Evolutionary conservation across 1,140 invertebrate species (phyloP), one percentile per base, ranked within the genome.

Genomic region (Patella vulgata): DNA sequence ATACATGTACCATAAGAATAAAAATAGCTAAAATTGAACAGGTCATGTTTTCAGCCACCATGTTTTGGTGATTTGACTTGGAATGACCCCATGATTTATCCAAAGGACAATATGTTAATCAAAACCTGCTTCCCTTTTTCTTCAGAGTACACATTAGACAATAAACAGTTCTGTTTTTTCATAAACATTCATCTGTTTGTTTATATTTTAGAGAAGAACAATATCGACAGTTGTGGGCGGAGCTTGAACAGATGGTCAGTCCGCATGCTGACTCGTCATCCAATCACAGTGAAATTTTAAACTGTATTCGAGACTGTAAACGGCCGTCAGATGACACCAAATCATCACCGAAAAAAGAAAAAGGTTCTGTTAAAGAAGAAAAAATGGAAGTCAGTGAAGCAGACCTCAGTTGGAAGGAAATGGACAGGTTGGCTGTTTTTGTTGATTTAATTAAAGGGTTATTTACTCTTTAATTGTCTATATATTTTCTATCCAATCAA

Each of bases 161-260:
- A n/a, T n/a, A n/a, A n/a, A n/a, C n/a, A n/a, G n/a, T n/a, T n/a
- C n/a, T n/a, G n/a, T n/a, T n/a, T n/a, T n/a, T n/a, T n/a, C n/a
- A n/a, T 36, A 14, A 36, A 31, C n/a, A 8, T 40, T 54, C 12
- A 12, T 4, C n/a, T 60, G 39, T 46, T n/a, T 64, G 8, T 62
- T 70, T 59, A 64, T 39, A 55, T 59, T 70, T 50, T 71, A 87
- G 88, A 68, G 93, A 96, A 70, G 95, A 97, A 73, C 93, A 96
- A 72, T 98, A 96, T 84, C 88, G 91, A 56, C 87, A 92, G 46
- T 88, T 97, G 76, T 98, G 95, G 91, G 88, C 88, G 42, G 96
- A 98, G 79, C 80, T 97, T 30, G 95, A 98, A 82, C 89, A 89
- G 12, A 88, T 96, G 57, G 81, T 98, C 0, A 89, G 91, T 58